Evolutionary conservation across 2,797 vertebrate species (phyloP).

Genomic region (Ctenopoma kingsleyae): DNA sequence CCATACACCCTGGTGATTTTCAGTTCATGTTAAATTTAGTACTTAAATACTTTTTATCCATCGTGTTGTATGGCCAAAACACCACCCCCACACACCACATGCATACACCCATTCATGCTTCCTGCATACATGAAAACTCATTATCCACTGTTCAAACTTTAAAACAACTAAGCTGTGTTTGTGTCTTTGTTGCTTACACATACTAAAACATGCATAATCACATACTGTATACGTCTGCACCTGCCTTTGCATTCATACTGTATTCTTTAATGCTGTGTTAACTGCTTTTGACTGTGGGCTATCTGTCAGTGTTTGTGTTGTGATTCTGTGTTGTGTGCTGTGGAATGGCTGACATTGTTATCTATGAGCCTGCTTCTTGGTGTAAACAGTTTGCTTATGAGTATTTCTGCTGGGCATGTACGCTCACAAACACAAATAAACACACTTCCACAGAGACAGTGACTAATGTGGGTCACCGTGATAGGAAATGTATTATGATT

Average conservation of each 20-base stretch:
- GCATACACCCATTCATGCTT: constrained; percentile 37
- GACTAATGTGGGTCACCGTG: constrained; percentile 22
- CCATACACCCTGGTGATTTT: constrained; percentile 26
- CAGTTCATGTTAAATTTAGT: constrained; percentile 14
- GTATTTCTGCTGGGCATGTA: constrained; percentile 18
- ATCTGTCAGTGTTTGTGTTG: constrained; percentile 47
- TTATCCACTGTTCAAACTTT: constrained; percentile 32
- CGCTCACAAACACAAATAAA: constrained; percentile 26
- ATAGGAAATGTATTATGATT: constrained; percentile 15
- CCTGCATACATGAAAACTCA: constrained; percentile 34
- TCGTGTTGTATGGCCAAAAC: constrained; percentile 27
- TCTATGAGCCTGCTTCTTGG: constrained; percentile 46
- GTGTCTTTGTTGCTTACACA: constrained; percentile 65
- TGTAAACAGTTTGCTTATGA: constrained; percentile 34
- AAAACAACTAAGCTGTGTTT: constrained; percentile 55
- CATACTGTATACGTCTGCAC: constrained; percentile 53
- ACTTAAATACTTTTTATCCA: constrained; percentile 35
- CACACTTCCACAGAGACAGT: constrained; percentile 26
- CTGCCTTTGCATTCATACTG: constrained; percentile 57
- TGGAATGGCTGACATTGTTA: constrained; percentile 57
- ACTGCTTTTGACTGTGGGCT: constrained; percentile 53
- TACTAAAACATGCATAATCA: constrained; percentile 61
- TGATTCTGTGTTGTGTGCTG: constrained; percentile 57
- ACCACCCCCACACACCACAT: constrained; percentile 4
- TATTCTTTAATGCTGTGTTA: constrained; percentile 52